Evolutionary conservation across 2,888 invertebrate genomes (phyloP), one percentile per base, ranked within the genome.

Genomic region (Caenorhabditis sp.): DNA sequence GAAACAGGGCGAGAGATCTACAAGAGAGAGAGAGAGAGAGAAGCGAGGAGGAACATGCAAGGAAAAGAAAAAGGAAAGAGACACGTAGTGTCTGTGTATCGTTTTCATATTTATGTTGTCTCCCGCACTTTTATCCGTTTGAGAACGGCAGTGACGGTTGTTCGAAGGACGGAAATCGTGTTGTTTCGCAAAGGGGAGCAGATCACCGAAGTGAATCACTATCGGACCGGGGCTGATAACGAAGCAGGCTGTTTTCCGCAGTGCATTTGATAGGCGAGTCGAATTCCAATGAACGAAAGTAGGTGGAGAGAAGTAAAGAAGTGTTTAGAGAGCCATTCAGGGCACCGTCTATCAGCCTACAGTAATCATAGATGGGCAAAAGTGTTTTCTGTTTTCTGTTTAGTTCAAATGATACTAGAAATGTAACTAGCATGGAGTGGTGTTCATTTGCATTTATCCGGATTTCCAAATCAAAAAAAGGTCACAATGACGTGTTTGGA

Each of bases 401-500:
- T n/a, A n/a, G n/a, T n/a, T n/a, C n/a, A n/a, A n/a, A n/a, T n/a
- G n/a, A n/a, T n/a, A n/a, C n/a, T n/a, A n/a, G 41, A 41, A 17
- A 41, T 41, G 39, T n/a, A 39, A 4, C 13, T 39, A 4, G 39
- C 15, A 39, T 39, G 15, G 11, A n/a, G n/a, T n/a, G n/a, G n/a
- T n/a, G n/a, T 6, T 39, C 32, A 66, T 66, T 66, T 66, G 66
- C 66, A 66, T 66, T 66, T 48, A 66, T 56, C 56, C 27, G 66
- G 66, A 66, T 66, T 66, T 66, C 2, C 13, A 22, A 56, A 55
- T 48, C 56, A 52, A 8, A 32, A 39, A 53, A 65, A 55, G 37
- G 55, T 61, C 20, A 27, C 32, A 26, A 24, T 48, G 48, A 48
- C 32, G 20, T 48, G 24, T 56, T 56, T 3, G 13, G 35, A 7